Base-by-base conservation (phyloP, 2,113 vertebrate genomes). In the Ictalurus furcatus region DNA sequence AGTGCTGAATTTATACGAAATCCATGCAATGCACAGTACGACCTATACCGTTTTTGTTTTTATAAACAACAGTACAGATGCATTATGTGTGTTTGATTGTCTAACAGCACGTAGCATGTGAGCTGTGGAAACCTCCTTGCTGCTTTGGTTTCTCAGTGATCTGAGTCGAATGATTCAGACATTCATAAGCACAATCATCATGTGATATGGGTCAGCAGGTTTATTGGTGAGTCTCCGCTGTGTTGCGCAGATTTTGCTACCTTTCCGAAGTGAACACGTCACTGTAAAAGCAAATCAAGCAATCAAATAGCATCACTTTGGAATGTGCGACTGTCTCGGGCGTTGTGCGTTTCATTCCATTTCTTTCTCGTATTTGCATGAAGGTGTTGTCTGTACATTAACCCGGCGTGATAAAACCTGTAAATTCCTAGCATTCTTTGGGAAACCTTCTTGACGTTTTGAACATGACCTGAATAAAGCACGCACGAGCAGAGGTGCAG, bases 161-260 rank as follows among this genome's bases (percentile, higher is more conserved):
- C 69, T 56, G 52, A 56, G 65, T 88, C 34, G 44, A 88, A 73
- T 58, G 34, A 71, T 82, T 83, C 79, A 82, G 30, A 83, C 48
- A 30, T 81, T 80, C 25, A 82, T 12, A 59, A 37, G 86, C 30
- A 30, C 34, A 6, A 67, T 30, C 52, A 88, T 30, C 81, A 63
- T 58, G 56, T 84, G 67, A 30, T 88, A 58, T 44, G 11, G 80
- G 81, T 63, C 56, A 88, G 63, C 28, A 73, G 87, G 79, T 44
- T 73, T 74, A 34, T 30, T 48, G 4, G 23, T 59, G 25, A 61
- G 48, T 40, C 54, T 65, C 9, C 30, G 9, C 37, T 61, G 1
- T n/a, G 14, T 2, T 67, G 17, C 21, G 37, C 19, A 19, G 5
- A n/a, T 59, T 82, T 54, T 54, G 40, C 44, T 54, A 52, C 11